Conservation (phyloP, 2,888 invertebrate species). For the Chymomyza amoena region DNA sequence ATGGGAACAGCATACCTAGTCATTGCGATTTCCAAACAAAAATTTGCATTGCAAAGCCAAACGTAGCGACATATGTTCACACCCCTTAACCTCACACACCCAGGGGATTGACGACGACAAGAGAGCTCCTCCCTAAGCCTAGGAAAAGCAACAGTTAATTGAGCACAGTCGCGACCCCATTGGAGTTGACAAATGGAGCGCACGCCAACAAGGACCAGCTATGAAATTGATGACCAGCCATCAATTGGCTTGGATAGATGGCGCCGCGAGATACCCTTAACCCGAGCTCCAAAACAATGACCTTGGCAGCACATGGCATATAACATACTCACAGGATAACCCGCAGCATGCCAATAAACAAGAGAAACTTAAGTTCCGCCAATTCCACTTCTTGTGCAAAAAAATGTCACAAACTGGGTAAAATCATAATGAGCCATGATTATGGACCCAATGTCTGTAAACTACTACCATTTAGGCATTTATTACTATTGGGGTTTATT, state of each 20-base stretch:
- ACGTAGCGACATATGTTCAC: constrained; percentile 2
- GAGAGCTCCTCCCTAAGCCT: background rate
- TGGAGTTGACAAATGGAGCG: constrained; percentile 47
- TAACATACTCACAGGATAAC: background rate
- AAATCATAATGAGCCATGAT: too few species aligned
- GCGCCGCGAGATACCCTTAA: constrained; percentile 42
- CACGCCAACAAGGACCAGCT: constrained; percentile 45
- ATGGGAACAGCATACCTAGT: background rate
- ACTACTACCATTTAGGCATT: too few species aligned
- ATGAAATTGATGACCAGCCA: constrained; percentile 71
- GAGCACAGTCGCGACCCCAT: constrained; percentile 19
- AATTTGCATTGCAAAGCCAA: constrained; percentile 1
- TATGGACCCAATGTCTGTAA: too few species aligned
- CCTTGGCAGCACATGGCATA: background rate
- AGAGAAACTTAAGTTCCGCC: too few species aligned
- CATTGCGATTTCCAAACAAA: constrained; percentile 3
- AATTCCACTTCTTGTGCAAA: too few species aligned
- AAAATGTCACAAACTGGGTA: too few species aligned
- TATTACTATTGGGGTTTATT: background rate
- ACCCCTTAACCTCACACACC: constrained; percentile 1
- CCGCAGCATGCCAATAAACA: background rate
- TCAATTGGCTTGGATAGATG: constrained; percentile 59
- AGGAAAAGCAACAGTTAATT: constrained; percentile 30
- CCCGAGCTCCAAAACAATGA: background rate
- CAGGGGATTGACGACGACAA: background rate